A percentile compares a stretch with the other conserved stretches of the same genome.
These are phyloP conservation scores for Laodelphax striatellus DNA, from an alignment of 1,140 invertebrate species.

Conservation along the genomic window DNA sequence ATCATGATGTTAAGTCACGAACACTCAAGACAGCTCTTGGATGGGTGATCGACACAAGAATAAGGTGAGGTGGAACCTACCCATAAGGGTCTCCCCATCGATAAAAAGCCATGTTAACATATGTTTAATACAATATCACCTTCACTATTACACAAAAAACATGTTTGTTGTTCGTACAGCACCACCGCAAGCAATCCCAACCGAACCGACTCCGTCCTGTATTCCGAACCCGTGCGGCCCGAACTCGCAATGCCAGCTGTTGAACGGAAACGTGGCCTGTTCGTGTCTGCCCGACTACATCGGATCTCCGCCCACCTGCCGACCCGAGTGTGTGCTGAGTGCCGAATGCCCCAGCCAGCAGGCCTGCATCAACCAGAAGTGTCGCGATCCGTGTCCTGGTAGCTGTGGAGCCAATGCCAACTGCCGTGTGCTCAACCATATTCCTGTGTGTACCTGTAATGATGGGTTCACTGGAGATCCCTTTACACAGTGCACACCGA, in stretches of 20 bases:
- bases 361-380: constrained; percentile 33
- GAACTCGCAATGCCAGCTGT: constrained; percentile 38
- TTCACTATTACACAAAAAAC: too few relatives aligned
- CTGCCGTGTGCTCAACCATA: constrained; percentile 38
- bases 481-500: constrained; percentile 32
- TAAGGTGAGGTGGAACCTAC: too few relatives aligned
- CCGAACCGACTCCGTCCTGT: constrained; percentile 29
- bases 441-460: constrained; percentile 36
- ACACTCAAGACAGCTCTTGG: too few relatives aligned
- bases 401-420: constrained; percentile 35
- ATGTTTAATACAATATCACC: too few relatives aligned
- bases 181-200: constrained; percentile 19
- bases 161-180: constrained; percentile 6
- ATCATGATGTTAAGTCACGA: too few relatives aligned
- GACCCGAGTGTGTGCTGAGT: constrained; percentile 36
- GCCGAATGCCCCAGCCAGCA: constrained; percentile 31
- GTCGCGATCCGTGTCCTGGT: constrained; percentile 32
- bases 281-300: constrained; percentile 32
- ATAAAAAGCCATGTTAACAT: too few relatives aligned
- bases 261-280: constrained; percentile 30
- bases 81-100: too few relatives aligned
- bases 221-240: constrained; percentile 41
- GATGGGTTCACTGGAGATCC: constrained; percentile 40
- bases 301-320: constrained; percentile 35
- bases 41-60: too few relatives aligned